Percentiles rank a stretch among this genome's conserved stretches.
Conservation (phyloP, 2,888 invertebrate species). For the Catonia carolina region DNA sequence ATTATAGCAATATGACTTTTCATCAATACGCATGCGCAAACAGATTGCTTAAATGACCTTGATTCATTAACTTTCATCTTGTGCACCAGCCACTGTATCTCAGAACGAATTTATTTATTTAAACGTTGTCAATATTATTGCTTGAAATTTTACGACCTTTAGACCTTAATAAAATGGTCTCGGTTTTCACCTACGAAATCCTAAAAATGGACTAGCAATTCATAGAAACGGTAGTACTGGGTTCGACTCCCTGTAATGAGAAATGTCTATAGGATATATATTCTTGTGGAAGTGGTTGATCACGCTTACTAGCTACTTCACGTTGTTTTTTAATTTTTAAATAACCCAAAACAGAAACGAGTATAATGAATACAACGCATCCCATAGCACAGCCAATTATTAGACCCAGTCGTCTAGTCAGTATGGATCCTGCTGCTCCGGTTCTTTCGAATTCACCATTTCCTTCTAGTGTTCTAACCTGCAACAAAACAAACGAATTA, state of each 20-base stretch:
- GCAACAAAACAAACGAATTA: neutral
- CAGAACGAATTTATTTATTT: too few species aligned
- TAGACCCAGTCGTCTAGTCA: conserved; percentile 73
- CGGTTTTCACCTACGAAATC: too few species aligned
- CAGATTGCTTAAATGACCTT: too few species aligned
- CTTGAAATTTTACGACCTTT: too few species aligned
- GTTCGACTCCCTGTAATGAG: conserved; percentile 60
- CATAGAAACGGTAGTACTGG: conserved; percentile 6
- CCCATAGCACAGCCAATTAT: conserved; percentile 83
- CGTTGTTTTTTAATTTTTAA: conserved; percentile 55
- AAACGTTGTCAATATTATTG: too few species aligned
- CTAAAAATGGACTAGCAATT: conserved; percentile 3
- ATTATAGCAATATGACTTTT: too few species aligned
- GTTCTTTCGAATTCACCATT: conserved; percentile 47
- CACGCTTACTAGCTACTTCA: conserved; percentile 51
- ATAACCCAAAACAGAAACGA: conserved; percentile 77
- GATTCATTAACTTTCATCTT: too few species aligned
- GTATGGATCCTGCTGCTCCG: conserved; percentile 51
- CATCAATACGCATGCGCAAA: too few species aligned
- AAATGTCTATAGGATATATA: conserved; percentile 73
- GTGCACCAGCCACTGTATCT: too few species aligned
- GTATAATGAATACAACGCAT: conserved; percentile 73
- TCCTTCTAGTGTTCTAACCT: conserved; percentile 44
- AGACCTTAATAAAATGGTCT: too few species aligned
- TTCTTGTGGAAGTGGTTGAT: conserved; percentile 66